A percentile compares a stretch with the other conserved stretches of the same genome.
phyloP scores from a whole-genome alignment of 2,797 vertebrate genomes.

The Salmo trutta region DNA sequence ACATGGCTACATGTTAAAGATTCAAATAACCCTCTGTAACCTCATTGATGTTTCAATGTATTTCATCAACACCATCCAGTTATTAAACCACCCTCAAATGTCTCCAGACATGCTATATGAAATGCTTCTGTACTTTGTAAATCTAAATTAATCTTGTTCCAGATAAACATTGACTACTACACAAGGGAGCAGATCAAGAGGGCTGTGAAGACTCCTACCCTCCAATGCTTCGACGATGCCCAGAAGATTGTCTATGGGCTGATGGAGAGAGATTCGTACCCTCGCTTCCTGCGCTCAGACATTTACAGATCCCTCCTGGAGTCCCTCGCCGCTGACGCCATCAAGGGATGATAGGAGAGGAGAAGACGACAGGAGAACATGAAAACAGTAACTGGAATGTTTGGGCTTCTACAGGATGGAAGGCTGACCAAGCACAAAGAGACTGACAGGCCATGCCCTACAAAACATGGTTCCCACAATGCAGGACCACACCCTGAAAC shows the following conservation, averaged over 20 bases:
- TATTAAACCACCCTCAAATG: neutral
- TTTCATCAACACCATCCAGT: neutral
- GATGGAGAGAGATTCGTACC: slow-evolving; percentile 88
- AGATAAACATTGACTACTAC: slow-evolving; percentile 88
- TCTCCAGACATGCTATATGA: slow-evolving; percentile 17
- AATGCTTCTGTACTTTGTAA: neutral
- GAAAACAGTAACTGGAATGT: slow-evolving; percentile 66
- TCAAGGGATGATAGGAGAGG: slow-evolving; percentile 59
- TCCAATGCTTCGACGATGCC: slow-evolving; percentile 83
- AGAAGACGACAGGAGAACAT: slow-evolving; percentile 25
- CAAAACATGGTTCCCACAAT: slow-evolving; percentile 14
- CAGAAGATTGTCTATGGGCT: slow-evolving; percentile 85
- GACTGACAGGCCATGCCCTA: neutral
- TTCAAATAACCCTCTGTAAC: neutral
- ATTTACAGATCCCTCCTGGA: slow-evolving; percentile 82
- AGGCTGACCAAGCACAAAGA: neutral
- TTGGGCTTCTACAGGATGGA: slow-evolving; percentile 44
- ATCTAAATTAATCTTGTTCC: slow-evolving; percentile 38
- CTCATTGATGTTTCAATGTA: neutral
- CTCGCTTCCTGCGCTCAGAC: slow-evolving; percentile 82
- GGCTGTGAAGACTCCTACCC: slow-evolving; percentile 79
- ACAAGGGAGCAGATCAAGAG: slow-evolving; percentile 77
- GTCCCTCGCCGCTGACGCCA: slow-evolving; percentile 66
- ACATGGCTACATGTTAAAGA: neutral
- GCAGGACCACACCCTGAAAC: slow-evolving; percentile 4